These are phyloP conservation scores for Cabera pusaria DNA, from an alignment of 2,888 invertebrate species.

Conservation along the genomic window DNA sequence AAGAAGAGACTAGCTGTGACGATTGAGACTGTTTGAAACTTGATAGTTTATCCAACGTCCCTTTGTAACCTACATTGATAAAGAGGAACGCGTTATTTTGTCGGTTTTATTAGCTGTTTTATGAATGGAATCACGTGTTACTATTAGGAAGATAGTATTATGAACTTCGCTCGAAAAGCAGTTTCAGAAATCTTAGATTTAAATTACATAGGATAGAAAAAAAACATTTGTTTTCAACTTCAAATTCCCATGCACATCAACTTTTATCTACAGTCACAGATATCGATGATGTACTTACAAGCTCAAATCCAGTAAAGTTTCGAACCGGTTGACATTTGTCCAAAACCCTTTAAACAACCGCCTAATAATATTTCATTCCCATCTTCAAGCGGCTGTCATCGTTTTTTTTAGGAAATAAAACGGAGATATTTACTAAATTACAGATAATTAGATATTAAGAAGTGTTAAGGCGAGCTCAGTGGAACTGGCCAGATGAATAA, in stretches of 20 bases:
- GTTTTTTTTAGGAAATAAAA: constrained; percentile 17
- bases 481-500: constrained; percentile 75
- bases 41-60: constrained; percentile 68
- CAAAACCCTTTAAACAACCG: constrained; percentile 11
- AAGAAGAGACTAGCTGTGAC: constrained; percentile 62
- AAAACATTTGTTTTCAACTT: too few relatives aligned
- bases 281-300: too few relatives aligned
- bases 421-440: constrained; percentile 29
- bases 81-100: constrained; percentile 47
- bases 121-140: constrained; percentile 54
- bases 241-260: too few relatives aligned
- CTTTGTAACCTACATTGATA: constrained; percentile 60
- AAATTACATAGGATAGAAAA: too few relatives aligned
- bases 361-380: constrained; percentile 19
- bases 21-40: constrained; percentile 71
- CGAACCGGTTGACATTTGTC: constrained; percentile 5
- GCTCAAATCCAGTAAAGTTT: too few relatives aligned
- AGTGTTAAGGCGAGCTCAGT: constrained; percentile 58
- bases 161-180: too few relatives aligned
- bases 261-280: too few relatives aligned
- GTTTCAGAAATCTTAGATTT: too few relatives aligned
- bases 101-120: constrained; percentile 60
- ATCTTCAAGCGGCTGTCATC: constrained; percentile 15
- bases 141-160: too few relatives aligned
- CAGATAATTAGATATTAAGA: constrained; percentile 58